A percentile compares a stretch with the other conserved stretches of the same genome.
phyloP scores from a whole-genome alignment of 2,888 invertebrate species.

The Pandemis corylana region DNA sequence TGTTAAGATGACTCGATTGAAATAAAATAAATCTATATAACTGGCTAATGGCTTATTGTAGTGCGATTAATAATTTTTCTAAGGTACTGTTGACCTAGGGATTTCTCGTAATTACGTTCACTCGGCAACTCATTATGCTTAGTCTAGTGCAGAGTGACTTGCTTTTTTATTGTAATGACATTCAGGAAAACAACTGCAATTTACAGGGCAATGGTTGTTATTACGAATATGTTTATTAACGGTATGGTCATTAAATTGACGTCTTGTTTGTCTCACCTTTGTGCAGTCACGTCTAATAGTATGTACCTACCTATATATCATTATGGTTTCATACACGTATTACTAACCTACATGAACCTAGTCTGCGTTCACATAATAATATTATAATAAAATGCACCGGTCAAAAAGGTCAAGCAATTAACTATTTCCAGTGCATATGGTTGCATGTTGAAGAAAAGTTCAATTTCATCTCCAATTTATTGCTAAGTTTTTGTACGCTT shows the following conservation, averaged over 20 bases:
- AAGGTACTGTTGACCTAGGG: background rate
- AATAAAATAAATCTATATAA: no score
- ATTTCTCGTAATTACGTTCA: conserved; percentile 1
- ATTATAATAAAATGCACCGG: no score
- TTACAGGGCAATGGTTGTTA: background rate
- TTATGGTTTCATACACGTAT: no score
- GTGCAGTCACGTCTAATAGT: background rate
- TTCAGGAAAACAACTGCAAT: background rate
- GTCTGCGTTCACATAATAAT: no score
- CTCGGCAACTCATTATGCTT: background rate
- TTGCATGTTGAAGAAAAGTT: no score
- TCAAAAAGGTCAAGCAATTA: no score
- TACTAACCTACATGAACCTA: no score
- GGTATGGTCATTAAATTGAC: background rate
- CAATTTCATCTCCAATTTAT: no score
- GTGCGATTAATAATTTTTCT: conserved; percentile 3
- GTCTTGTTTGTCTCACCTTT: background rate
- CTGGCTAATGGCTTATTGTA: background rate
- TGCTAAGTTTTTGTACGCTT: no score
- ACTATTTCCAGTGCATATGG: no score
- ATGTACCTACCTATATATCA: no score
- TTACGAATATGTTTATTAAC: background rate
- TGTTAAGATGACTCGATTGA: no score
- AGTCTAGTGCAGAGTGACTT: background rate
- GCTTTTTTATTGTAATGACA: background rate